Percentiles rank a stretch among this genome's conserved stretches.
These are phyloP conservation scores for Rutilus rutilus DNA, from an alignment of 2,113 vertebrate genomes.

Conservation along the genomic window DNA sequence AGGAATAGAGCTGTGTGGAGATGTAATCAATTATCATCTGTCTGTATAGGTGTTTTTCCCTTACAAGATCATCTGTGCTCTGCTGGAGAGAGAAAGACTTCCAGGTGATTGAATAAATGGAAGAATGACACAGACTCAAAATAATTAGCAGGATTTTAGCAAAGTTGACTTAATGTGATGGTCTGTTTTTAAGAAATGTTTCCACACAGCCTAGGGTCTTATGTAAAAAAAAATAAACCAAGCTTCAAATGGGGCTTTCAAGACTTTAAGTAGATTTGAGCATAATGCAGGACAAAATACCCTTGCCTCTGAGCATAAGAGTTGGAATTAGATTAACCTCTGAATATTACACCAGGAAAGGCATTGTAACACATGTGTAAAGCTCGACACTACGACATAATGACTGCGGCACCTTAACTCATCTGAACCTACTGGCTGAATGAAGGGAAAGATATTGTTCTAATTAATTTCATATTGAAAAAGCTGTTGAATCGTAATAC, in stretches of 20 bases:
- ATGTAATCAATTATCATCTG: slow-evolving; percentile 75
- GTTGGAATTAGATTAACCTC: slow-evolving; percentile 41
- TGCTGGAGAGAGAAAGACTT: slow-evolving; percentile 10
- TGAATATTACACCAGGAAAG: slow-evolving; percentile 32
- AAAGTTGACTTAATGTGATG: slow-evolving; percentile 1
- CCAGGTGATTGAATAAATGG: slow-evolving; percentile 6
- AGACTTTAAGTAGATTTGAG: slow-evolving; percentile 40
- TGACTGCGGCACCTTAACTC: slow-evolving; percentile 25
- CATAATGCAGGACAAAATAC: slow-evolving; percentile 38
- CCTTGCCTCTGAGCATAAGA: slow-evolving; percentile 32
- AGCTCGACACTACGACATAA: background rate
- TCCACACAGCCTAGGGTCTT: background rate
- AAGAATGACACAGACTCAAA: background rate
- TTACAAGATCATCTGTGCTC: slow-evolving; percentile 26
- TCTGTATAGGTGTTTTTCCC: slow-evolving; percentile 61
- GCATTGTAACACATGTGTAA: slow-evolving; percentile 15
- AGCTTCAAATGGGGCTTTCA: slow-evolving; percentile 35
- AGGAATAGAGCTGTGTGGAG: slow-evolving; percentile 70
- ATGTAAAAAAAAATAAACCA: slow-evolving; percentile 12
- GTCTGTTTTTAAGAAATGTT: background rate
- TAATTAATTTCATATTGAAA: slow-evolving; percentile 41
- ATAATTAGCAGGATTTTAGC: slow-evolving; percentile 8
- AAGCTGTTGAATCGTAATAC: slow-evolving; percentile 42
- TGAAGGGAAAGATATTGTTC: slow-evolving; percentile 33
- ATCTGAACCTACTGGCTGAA: slow-evolving; percentile 27